Evolutionary conservation across 2,113 vertebrate genomes (phyloP), one percentile per base, ranked within the genome.

Genomic region (Eptesicus fuscus): DNA sequence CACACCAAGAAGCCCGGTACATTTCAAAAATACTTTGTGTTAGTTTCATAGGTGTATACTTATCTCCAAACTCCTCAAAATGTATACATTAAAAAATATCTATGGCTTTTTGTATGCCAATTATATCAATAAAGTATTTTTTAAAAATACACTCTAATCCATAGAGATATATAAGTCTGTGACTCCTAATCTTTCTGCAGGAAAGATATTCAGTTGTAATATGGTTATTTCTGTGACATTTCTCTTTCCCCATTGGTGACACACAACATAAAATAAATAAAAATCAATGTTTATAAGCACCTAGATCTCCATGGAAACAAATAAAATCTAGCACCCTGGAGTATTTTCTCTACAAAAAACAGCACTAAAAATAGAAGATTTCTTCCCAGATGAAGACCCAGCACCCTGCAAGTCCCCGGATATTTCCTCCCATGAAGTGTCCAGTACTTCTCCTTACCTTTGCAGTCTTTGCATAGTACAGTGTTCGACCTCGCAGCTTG

Each of bases 401-500:
- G 49, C 10, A 13, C 30, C 40, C 59, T 11, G 53, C 2, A 1
- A 28, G 20, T 42, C 40, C 73, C 9, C 1, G 0, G 30, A 23
- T 2, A 49, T 9, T 8, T 18, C 14, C 67, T 53, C 78, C 2
- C 0, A 1, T 2, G 9, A 10, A 4, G 18, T 9, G 17, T 4
- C 59, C 37, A 14, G 30, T 67, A 10, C 61, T 0, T 20, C 2
- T 4, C 40, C 96, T 97, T 86, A 99, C 99, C 99, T 99, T 99
- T 20, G 99, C 98, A 13, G 99, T 99, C 98, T 99, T 99, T 92
- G 99, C 99, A 79, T 99, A 99, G 98, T 99, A 99, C 82, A 99
- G 98, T 0, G 99, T 99, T 67, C 99, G 98, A 47, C 99, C 99
- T 88, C 99, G 98, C 69, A 99, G 98, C 85, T 99, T 99, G 95